These are phyloP conservation scores for Craniophora ligustri DNA, from an alignment of 2,888 invertebrate species.

Conservation along the genomic window DNA sequence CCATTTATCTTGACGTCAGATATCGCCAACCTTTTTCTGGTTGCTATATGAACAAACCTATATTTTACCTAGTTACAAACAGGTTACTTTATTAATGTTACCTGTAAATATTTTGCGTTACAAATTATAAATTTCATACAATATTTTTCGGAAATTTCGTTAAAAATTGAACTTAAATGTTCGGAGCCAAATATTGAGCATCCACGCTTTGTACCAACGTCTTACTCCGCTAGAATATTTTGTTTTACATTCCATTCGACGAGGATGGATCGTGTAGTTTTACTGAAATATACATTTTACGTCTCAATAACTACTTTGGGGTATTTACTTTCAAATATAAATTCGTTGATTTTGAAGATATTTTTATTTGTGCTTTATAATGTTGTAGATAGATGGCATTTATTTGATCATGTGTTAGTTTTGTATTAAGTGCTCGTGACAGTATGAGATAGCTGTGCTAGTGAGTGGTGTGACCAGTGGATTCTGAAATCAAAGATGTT, in stretches of 20 bases:
- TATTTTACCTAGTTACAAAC: neutral
- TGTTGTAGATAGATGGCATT: too few species aligned
- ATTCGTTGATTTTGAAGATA: neutral
- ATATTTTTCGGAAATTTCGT: too few species aligned
- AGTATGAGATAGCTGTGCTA: too few species aligned
- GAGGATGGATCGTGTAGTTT: slow-evolving; percentile 41
- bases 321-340: slow-evolving; percentile 20
- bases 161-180: too few species aligned
- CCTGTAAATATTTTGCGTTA: too few species aligned
- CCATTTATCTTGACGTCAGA: slow-evolving; percentile 32
- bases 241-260: slow-evolving; percentile 44
- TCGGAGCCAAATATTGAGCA: slow-evolving; percentile 9
- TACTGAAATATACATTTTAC: slow-evolving; percentile 35
- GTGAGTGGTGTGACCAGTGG: too few species aligned
- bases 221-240: slow-evolving; percentile 47
- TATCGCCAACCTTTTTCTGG: slow-evolving; percentile 9
- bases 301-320: slow-evolving; percentile 16
- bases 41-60: neutral
- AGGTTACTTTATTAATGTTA: too few species aligned
- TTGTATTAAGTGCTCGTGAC: too few species aligned
- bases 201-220: slow-evolving; percentile 13
- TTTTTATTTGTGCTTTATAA: neutral
- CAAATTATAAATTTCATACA: too few species aligned
- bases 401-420: too few species aligned
- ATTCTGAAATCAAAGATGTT: too few species aligned